phyloP scores from a whole-genome alignment of 2,113 vertebrate genomes.

The Pandion haliaetus region DNA sequence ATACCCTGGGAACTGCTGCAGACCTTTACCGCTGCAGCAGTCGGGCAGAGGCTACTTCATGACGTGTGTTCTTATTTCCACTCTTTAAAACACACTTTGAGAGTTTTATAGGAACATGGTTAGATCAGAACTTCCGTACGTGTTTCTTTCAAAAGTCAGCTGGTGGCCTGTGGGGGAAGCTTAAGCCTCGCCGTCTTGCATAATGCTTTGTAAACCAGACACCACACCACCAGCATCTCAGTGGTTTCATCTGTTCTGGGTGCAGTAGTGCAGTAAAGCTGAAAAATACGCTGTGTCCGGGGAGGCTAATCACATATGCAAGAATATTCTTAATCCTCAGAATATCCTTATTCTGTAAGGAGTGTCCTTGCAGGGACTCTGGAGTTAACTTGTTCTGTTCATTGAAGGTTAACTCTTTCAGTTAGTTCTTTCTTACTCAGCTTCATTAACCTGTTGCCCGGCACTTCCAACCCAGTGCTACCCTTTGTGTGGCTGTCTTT shows the following conservation, averaged over 20 bases:
- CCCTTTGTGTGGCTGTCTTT: background rate
- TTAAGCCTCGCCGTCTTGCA: background rate
- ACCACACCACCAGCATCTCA: background rate
- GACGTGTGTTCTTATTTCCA: background rate
- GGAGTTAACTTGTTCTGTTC: background rate
- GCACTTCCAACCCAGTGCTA: background rate
- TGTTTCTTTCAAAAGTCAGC: background rate
- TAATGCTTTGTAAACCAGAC: background rate
- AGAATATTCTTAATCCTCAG: background rate
- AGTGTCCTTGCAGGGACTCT: background rate
- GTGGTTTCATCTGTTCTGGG: background rate
- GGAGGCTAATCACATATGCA: background rate
- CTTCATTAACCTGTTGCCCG: background rate
- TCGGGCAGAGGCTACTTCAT: background rate
- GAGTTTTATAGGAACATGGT: background rate
- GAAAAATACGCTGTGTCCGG: accelerated
- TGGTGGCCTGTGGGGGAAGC: background rate
- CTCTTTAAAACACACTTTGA: background rate
- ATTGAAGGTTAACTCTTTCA: background rate
- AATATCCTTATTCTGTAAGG: background rate
- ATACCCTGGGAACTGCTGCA: accelerated
- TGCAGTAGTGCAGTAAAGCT: background rate
- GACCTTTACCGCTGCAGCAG: background rate
- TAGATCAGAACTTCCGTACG: background rate
- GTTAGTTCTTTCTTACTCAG: background rate